These are phyloP conservation scores for Orchesella flavescens DNA, from an alignment of 2,888 invertebrate genomes.

Conservation along the genomic window DNA sequence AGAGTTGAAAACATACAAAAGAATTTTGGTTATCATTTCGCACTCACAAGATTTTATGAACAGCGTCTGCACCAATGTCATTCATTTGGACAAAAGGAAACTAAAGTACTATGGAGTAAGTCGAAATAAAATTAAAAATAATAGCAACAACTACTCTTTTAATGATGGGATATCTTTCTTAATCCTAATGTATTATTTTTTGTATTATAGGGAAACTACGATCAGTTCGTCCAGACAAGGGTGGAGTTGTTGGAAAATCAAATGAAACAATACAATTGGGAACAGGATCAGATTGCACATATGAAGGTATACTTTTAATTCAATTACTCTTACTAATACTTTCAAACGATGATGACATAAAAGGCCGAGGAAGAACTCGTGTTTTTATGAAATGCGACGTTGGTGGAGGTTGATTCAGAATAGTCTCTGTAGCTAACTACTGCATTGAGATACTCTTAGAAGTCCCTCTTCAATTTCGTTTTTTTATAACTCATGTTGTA, in stretches of 20 bases:
- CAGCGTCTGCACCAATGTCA: conserved; percentile 96
- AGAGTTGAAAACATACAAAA: conserved; percentile 95
- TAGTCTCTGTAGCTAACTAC: not conserved
- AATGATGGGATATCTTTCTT: not conserved
- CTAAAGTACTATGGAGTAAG: conserved; percentile 93
- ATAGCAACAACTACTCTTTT: conserved; percentile 71
- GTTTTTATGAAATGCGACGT: not conserved
- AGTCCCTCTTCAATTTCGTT: conserved; percentile 10
- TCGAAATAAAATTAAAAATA: no score
- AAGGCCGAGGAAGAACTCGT: conserved; percentile 64
- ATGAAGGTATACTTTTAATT: conserved; percentile 85
- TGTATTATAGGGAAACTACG: conserved; percentile 86
- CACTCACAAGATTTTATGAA: conserved; percentile 99
- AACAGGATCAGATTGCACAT: conserved; percentile 98
- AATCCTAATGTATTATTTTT: conserved; percentile 17
- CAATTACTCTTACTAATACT: not conserved
- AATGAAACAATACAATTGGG: conserved; percentile 99
- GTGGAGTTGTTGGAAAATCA: conserved; percentile 97
- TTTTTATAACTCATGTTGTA: conserved; percentile 14
- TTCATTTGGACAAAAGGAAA: conserved; percentile 94
- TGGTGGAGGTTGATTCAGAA: conserved; percentile 41
- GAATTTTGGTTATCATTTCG: conserved; percentile 97
- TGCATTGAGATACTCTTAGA: conserved; percentile 14
- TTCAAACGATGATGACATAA: conserved; percentile 64
- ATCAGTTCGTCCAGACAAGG: conserved; percentile 93